Percentiles rank a stretch among this genome's conserved stretches.
phyloP scores from a whole-genome alignment of 1,140 invertebrate species.

The Scaptomyza montana region DNA sequence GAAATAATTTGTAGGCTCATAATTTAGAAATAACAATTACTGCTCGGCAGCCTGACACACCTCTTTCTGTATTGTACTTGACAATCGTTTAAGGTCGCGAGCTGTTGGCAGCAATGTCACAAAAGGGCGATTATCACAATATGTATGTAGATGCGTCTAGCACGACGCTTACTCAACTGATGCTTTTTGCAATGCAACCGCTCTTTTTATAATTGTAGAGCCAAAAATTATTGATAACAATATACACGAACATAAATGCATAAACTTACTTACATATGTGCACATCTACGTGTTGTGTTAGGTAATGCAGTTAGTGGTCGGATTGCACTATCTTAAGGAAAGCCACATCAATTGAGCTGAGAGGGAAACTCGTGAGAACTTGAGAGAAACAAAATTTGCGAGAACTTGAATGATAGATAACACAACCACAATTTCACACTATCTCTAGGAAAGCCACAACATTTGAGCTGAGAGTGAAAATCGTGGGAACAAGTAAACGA shows the following conservation, averaged over 20 bases:
- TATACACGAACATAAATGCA: background rate
- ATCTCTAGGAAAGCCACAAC: background rate
- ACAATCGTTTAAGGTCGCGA: constrained; percentile 64
- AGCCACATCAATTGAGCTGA: background rate
- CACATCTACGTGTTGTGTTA: background rate
- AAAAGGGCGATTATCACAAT: constrained; percentile 36
- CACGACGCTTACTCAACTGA: constrained; percentile 22
- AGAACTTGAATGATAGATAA: background rate
- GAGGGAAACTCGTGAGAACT: background rate
- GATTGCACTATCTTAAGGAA: background rate
- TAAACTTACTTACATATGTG: background rate
- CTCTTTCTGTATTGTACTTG: constrained; percentile 26
- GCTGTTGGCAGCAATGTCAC: constrained; percentile 56
- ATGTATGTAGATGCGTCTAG: constrained; percentile 11
- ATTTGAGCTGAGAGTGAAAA: too few relatives aligned
- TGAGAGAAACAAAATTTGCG: background rate
- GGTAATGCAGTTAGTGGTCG: background rate
- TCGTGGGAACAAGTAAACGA: background rate
- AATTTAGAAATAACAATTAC: constrained; percentile 38
- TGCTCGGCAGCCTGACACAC: constrained; percentile 43
- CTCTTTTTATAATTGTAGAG: constrained; percentile 15
- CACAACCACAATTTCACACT: background rate
- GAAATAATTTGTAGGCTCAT: constrained; percentile 28
- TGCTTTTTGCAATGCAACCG: constrained; percentile 8
- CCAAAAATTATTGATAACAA: constrained; percentile 16